Conservation (phyloP, 1,140 invertebrate species). For the Megalopta genalis region DNA sequence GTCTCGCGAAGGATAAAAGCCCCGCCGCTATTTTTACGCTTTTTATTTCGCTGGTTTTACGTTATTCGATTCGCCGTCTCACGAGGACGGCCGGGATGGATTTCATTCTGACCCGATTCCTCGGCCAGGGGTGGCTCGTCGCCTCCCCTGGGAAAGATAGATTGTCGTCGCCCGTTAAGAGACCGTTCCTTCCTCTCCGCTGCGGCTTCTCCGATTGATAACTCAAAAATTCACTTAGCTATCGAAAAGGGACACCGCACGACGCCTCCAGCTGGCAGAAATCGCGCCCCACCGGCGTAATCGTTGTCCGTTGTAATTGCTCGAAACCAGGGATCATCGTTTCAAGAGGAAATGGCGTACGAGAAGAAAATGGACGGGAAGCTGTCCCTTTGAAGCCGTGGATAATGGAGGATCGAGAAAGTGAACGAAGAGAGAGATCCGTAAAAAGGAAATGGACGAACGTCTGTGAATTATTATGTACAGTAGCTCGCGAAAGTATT, state of each 20-base stretch:
- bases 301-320: conserved; percentile 18
- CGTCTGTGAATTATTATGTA: no score
- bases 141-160: background rate
- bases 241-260: conserved; percentile 4
- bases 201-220: background rate
- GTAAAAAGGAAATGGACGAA: no score
- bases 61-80: background rate
- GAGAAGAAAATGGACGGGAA: background rate
- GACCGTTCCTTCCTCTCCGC: background rate
- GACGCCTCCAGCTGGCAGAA: background rate
- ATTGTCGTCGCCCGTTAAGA: conserved; percentile 7
- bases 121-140: no score
- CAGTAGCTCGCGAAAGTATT: no score
- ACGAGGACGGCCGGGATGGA: background rate
- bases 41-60: background rate
- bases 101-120: background rate
- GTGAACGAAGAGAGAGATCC: no score
- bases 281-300: no score
- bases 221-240: conserved; percentile 36
- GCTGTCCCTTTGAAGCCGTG: background rate
- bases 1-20: background rate
- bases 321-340: background rate
- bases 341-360: background rate
- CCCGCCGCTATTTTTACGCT: background rate
- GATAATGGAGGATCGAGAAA: no score